phyloP scores from a whole-genome alignment of 2,113 vertebrate genomes.

The Irena cyanogastra region DNA sequence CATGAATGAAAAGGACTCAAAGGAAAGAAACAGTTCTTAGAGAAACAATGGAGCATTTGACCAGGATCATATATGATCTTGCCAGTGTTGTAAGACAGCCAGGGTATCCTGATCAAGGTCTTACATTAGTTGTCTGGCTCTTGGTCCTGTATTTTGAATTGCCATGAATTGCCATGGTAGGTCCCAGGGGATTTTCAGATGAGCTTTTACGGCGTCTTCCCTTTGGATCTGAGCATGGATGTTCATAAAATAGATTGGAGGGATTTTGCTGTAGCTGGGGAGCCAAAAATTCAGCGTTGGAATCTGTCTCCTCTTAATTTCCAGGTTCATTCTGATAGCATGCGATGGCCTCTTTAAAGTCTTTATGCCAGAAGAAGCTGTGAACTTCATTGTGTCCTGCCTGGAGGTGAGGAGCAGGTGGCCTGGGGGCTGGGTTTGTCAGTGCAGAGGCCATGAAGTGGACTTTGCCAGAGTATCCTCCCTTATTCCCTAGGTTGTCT shows the following conservation, averaged over 20 bases:
- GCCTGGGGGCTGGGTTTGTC: neutral
- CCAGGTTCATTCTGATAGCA: conserved; percentile 92
- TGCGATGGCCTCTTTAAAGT: conserved; percentile 97
- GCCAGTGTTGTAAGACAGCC: neutral
- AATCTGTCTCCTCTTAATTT: neutral
- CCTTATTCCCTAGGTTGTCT: neutral
- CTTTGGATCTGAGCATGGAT: accelerated
- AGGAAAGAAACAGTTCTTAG: neutral
- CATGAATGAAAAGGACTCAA: neutral
- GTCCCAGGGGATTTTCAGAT: neutral
- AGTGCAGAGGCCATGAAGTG: neutral
- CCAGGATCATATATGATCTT: neutral
- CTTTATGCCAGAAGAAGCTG: conserved; percentile 92
- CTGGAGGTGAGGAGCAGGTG: conserved; percentile 77
- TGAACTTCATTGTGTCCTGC: conserved; percentile 84
- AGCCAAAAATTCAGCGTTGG: neutral
- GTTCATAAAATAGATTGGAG: neutral
- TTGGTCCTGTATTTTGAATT: neutral
- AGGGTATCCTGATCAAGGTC: neutral
- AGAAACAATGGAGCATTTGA: neutral
- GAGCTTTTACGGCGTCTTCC: neutral
- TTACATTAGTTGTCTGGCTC: neutral
- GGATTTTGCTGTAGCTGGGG: neutral
- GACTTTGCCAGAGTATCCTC: neutral
- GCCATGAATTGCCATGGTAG: neutral